These are phyloP conservation scores for Chrysocyon brachyurus DNA, from an alignment of 2,797 vertebrate species.

Conservation along the genomic window DNA sequence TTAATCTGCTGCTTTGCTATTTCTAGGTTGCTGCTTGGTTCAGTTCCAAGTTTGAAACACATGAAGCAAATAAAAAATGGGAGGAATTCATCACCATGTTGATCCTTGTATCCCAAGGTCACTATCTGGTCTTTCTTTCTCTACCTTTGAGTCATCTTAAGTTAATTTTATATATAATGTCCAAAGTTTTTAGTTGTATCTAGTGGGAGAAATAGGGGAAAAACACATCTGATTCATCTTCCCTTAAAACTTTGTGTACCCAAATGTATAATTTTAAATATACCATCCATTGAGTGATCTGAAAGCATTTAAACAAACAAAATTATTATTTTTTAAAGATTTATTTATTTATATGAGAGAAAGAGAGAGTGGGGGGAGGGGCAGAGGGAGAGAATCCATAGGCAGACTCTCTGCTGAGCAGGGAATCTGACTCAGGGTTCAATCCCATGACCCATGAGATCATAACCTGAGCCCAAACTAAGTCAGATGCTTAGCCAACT, in stretches of 20 bases:
- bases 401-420: not conserved
- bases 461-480: not conserved
- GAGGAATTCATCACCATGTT: not conserved
- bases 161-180: not conserved
- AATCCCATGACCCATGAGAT: not conserved
- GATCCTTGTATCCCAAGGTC: not conserved
- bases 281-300: not conserved
- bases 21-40: not conserved
- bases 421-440: not conserved
- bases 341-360: not conserved
- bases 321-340: not conserved
- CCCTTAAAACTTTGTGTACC: not conserved
- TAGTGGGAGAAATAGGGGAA: not conserved
- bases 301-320: not conserved
- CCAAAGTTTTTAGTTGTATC: not conserved
- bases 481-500: not conserved
- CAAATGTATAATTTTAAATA: not conserved
- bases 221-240: not conserved
- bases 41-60: not conserved
- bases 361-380: not conserved
- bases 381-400: not conserved
- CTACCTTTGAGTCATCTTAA: not conserved
- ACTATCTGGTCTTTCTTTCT: not conserved
- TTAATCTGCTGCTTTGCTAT: not conserved
- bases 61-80: not conserved